Conservation (phyloP, 1,140 invertebrate species). For the Triops cancriformis region DNA sequence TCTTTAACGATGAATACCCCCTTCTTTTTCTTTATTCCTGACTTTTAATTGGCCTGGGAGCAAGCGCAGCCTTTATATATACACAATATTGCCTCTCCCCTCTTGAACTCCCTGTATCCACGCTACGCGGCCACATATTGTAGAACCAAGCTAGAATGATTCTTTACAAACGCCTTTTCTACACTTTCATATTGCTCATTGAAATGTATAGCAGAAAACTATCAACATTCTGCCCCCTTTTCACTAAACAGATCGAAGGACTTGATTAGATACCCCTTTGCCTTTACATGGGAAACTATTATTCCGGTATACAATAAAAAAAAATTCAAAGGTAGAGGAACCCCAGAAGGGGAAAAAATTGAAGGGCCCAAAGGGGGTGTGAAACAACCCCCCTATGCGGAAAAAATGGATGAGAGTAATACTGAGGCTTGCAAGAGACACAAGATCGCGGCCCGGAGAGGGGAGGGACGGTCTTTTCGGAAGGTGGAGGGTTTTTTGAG, state of each 20-base stretch:
- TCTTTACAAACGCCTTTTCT: background rate
- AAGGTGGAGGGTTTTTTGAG: no score
- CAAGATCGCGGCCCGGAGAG: no score
- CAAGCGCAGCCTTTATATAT: background rate
- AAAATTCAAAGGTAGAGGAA: no score
- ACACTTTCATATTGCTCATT: background rate
- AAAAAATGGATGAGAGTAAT: no score
- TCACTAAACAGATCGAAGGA: background rate
- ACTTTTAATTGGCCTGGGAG: slow-evolving; percentile 5
- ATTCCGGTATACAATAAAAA: no score
- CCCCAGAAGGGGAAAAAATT: no score
- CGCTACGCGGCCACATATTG: no score
- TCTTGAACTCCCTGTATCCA: no score
- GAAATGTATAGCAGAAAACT: background rate
- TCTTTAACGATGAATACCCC: background rate
- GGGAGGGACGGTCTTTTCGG: no score
- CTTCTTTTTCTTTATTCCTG: background rate
- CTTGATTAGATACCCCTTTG: slow-evolving; percentile 10
- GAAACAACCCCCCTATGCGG: no score
- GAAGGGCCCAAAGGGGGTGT: no score
- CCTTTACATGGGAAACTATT: background rate
- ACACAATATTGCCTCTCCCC: background rate
- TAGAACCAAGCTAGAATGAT: background rate
- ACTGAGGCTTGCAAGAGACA: no score
- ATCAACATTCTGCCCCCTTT: background rate